Percentiles rank a stretch among this genome's conserved stretches.
phyloP scores from a whole-genome alignment of 2,797 vertebrate genomes.

The Graptemys geographica region DNA sequence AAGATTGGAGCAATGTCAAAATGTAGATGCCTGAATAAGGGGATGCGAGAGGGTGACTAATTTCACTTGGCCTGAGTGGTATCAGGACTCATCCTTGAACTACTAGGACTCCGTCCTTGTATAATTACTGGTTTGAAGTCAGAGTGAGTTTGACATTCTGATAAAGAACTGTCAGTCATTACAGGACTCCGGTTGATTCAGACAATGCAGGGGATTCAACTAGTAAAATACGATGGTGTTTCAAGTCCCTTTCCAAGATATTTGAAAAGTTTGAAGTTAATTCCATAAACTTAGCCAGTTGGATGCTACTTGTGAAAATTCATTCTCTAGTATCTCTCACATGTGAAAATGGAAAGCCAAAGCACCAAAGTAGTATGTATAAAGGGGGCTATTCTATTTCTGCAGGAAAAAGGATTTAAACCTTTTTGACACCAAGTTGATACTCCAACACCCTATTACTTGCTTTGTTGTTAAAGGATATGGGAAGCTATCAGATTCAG shows the following conservation, averaged over 20 bases:
- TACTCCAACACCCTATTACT: not conserved
- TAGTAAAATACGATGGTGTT: not conserved
- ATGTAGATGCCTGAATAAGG: not conserved
- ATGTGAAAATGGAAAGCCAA: not conserved
- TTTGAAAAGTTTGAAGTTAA: not conserved
- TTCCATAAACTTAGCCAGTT: not conserved
- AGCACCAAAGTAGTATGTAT: not conserved
- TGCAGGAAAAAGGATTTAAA: not conserved
- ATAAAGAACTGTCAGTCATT: rapidly evolving
- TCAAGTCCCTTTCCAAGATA: not conserved
- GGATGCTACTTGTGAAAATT: not conserved
- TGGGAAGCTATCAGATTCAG: not conserved
- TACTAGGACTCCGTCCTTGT: not conserved
- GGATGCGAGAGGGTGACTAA: not conserved
- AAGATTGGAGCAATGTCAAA: not conserved
- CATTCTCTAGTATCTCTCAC: not conserved
- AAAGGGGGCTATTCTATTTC: not conserved
- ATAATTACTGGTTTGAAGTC: not conserved
- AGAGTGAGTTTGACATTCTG: not conserved
- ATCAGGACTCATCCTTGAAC: not conserved
- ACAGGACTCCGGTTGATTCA: not conserved
- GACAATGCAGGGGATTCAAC: not conserved
- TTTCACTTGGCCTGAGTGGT: not conserved
- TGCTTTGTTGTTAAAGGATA: not conserved
- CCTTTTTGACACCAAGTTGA: not conserved